These are phyloP conservation scores for Carterocephalus palaemon DNA, from an alignment of 2,888 invertebrate species.

Conservation along the genomic window DNA sequence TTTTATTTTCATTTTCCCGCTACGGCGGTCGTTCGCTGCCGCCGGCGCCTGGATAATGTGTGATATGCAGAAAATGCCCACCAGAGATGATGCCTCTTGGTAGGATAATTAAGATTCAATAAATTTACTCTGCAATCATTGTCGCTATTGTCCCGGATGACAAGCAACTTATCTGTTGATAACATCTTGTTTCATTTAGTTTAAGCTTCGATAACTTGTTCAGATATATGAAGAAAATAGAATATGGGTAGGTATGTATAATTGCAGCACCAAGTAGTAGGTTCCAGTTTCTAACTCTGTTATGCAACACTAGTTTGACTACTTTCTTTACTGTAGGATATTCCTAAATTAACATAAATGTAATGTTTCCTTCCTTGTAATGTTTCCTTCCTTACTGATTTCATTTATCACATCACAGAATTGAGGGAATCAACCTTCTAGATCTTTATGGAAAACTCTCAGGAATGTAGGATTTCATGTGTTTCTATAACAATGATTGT, in stretches of 20 bases:
- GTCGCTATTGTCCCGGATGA: too few relatives aligned
- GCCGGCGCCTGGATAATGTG: constrained; percentile 55
- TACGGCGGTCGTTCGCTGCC: constrained; percentile 41
- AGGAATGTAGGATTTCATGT: too few relatives aligned
- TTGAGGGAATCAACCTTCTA: too few relatives aligned
- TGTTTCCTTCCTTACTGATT: background rate
- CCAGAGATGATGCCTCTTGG: constrained; percentile 69
- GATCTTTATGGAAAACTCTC: too few relatives aligned
- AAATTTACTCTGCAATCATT: too few relatives aligned
- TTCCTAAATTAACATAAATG: constrained; percentile 12
- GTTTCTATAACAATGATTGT: too few relatives aligned
- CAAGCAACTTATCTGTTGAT: too few relatives aligned
- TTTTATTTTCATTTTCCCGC: constrained; percentile 55
- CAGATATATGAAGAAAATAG: too few relatives aligned
- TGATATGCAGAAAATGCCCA: constrained; percentile 74
- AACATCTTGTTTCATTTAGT: too few relatives aligned
- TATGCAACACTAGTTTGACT: constrained; percentile 22
- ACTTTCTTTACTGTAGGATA: constrained; percentile 16
- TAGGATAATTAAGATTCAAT: constrained; percentile 43
- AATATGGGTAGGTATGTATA: too few relatives aligned
- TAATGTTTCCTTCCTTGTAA: constrained; percentile 14
- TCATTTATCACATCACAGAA: too few relatives aligned
- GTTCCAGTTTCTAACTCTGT: constrained; percentile 10
- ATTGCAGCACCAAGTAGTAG: constrained; percentile 5
- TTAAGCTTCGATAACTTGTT: constrained; percentile 21